These are phyloP conservation scores for Tupaia chinensis DNA, from an alignment of 2,113 vertebrate species.

Conservation along the genomic window DNA sequence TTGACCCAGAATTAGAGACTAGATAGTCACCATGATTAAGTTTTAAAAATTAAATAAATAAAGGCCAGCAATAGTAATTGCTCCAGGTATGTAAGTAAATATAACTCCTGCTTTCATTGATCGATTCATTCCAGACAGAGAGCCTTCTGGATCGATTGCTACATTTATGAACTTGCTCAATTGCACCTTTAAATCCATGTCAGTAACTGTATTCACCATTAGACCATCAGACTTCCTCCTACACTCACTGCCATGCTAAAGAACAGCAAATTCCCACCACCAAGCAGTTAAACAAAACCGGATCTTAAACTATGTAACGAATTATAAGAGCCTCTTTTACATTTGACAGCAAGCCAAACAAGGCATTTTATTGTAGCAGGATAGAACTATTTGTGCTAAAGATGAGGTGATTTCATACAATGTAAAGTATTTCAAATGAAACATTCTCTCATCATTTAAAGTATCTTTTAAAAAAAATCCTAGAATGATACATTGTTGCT, in stretches of 20 bases:
- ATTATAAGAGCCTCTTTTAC: constrained; percentile 14
- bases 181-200: constrained; percentile 36
- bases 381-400: neutral
- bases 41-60: neutral
- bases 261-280: neutral
- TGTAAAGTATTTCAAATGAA: neutral
- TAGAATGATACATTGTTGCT: neutral
- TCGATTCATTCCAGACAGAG: neutral
- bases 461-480: neutral
- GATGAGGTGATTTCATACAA: neutral
- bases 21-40: neutral
- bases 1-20: neutral
- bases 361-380: constrained; percentile 12
- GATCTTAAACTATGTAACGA: neutral
- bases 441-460: constrained; percentile 21
- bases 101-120: constrained; percentile 7
- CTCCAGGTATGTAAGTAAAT: neutral
- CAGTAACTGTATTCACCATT: neutral
- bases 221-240: neutral
- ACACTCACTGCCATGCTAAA: neutral
- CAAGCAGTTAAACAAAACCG: neutral
- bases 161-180: constrained; percentile 21
- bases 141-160: neutral
- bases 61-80: neutral
- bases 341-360: neutral